Evolutionary conservation across 2,113 vertebrate species (phyloP), one percentile per base, ranked within the genome.

Genomic region (Rhinoderma darwinii): DNA sequence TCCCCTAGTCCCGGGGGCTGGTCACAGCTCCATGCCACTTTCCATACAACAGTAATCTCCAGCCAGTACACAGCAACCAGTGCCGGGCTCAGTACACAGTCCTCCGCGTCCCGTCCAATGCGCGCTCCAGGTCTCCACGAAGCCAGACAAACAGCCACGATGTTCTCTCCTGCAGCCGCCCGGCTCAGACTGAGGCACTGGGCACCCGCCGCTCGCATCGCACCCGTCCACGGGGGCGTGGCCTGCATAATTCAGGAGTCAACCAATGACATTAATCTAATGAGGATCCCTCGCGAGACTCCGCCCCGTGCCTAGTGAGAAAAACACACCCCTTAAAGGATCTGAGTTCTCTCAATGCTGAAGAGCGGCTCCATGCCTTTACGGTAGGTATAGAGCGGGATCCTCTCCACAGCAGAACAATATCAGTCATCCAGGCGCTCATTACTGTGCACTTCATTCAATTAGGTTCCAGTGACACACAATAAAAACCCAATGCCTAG

Each of bases 211-310:
- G 30, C 30, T 63, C 78, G 18, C 70, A 44, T 41, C 79, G 75
- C 39, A 78, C 79, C 86, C 77, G 66, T 50, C 85, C 84, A 66
- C 68, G 50, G 37, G 51, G 86, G 86, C 54, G 86, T 59, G 68
- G n/a, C 30, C 50, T 43, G 3, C 14, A 73, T 4, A 14, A 12
- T 20, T 20, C 14, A 12, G 20, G 11, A 15, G 0, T 44, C 51
- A 30, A 20, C 86, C 86, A 87, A 87, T 87, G 39, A 72, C 41
- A 59, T 10, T 18, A 4, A 17, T 12, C 7, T 2, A 9, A 8
- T 27, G 35, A 22, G 68, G 20, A 12, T 35, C 66, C 63, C 50
- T 12, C 25, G 15, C 30, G 22, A 73, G 30, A 27, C 51, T 68
- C 30, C 85, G 39, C 77, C 78, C 39, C 7, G 9, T 41, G 11